A percentile compares a stretch with the other conserved stretches of the same genome.
Conservation (phyloP, 2,113 vertebrate genomes). For the Propithecus coquereli region DNA sequence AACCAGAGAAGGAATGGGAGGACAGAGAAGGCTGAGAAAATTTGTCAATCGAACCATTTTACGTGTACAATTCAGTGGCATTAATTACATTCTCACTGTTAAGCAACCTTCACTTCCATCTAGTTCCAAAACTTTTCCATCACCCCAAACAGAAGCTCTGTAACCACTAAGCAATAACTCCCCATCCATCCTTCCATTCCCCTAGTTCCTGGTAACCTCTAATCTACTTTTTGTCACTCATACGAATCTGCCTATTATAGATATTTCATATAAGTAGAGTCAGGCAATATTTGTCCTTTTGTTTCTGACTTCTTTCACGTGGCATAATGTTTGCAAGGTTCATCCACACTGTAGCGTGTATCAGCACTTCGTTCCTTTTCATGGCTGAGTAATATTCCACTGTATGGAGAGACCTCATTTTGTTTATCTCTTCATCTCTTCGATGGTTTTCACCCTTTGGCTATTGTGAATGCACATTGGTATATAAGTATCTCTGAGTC, state of each 20-base stretch:
- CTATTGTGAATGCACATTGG: background rate
- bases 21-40: background rate
- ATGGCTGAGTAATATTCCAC: background rate
- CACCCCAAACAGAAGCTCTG: background rate
- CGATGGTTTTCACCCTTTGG: background rate
- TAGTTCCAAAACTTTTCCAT: background rate
- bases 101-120: background rate
- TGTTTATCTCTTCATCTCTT: background rate
- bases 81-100: background rate
- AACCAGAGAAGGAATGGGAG: background rate
- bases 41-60: background rate
- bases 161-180: background rate
- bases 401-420: background rate
- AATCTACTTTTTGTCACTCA: background rate
- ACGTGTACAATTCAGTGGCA: background rate
- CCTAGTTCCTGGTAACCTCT: background rate
- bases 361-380: background rate
- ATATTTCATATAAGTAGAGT: background rate
- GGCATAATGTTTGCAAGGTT: background rate
- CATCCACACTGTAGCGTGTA: accelerated
- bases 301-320: background rate
- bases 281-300: background rate
- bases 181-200: too few species aligned
- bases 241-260: background rate
- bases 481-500: background rate